A percentile compares a stretch with the other conserved stretches of the same genome.
phyloP scores from a whole-genome alignment of 2,797 vertebrate species.

The Takifugu rubripes region DNA sequence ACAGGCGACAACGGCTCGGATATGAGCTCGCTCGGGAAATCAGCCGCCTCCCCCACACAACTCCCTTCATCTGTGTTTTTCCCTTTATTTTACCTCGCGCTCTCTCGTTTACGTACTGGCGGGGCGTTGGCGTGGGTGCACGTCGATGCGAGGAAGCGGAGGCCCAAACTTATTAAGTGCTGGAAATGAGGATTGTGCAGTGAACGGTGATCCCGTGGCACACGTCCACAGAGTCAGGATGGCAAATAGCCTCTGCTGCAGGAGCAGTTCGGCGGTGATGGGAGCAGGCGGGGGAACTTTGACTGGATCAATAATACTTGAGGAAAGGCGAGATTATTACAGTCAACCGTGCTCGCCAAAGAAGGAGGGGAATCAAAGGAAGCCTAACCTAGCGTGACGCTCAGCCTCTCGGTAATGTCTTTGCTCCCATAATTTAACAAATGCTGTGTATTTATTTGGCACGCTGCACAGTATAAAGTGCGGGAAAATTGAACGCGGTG shows the following conservation, averaged over 20 bases:
- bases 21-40: conserved; percentile 69
- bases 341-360: conserved; percentile 43
- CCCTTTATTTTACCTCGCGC: conserved; percentile 46
- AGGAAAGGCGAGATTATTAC: conserved; percentile 54
- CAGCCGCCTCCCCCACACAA: conserved; percentile 41
- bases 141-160: conserved; percentile 45
- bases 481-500: no score
- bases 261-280: conserved; percentile 42
- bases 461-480: no score
- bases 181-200: conserved; percentile 64
- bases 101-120: conserved; percentile 15
- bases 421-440: conserved; percentile 42
- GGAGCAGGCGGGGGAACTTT: conserved; percentile 59
- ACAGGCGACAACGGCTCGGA: conserved; percentile 60
- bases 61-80: conserved; percentile 38
- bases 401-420: conserved; percentile 5
- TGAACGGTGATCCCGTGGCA: conserved; percentile 64
- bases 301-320: conserved; percentile 65
- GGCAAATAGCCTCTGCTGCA: conserved; percentile 62
- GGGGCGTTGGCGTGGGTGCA: conserved; percentile 3
- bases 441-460: conserved; percentile 10
- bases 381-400: conserved; percentile 55
- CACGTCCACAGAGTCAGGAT: conserved; percentile 66
- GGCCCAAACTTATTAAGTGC: conserved; percentile 67
- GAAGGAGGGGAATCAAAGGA: conserved; percentile 58